Evolutionary conservation across 2,888 invertebrate genomes (phyloP).

Genomic region (Tipula vernalis): DNA sequence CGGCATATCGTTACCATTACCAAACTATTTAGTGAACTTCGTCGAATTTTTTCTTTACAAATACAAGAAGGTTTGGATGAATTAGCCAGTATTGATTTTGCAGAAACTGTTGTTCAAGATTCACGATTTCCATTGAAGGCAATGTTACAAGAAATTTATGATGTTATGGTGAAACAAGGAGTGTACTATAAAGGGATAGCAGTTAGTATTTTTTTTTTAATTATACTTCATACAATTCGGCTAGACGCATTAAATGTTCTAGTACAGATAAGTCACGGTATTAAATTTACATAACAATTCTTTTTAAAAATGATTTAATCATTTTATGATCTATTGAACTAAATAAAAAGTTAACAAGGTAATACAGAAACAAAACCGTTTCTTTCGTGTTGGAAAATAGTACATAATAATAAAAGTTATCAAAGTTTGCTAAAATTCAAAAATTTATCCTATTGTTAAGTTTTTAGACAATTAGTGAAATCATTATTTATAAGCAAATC

Average conservation of each 20-base stretch:
- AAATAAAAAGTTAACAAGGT: not conserved
- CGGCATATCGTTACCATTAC: conserved; percentile 49
- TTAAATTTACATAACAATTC: not conserved
- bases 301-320: not conserved
- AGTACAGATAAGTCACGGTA: not conserved
- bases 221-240: not conserved
- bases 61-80: conserved; percentile 36
- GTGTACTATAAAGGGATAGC: conserved; percentile 51
- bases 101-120: conserved; percentile 51
- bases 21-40: conserved; percentile 52
- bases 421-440: too few relatives aligned
- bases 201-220: conserved; percentile 38
- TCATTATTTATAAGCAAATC: too few relatives aligned
- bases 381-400: not conserved
- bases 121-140: conserved; percentile 42
- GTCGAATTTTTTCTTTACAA: conserved; percentile 36
- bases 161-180: conserved; percentile 47
- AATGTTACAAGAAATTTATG: conserved; percentile 45
- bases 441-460: too few relatives aligned
- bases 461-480: too few relatives aligned
- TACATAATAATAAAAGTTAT: not conserved
- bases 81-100: conserved; percentile 48
- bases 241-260: not conserved
- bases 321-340: not conserved
- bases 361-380: not conserved